Evolutionary conservation across 2,888 invertebrate genomes (phyloP).

Genomic region (Aspidiotus rigidus): DNA sequence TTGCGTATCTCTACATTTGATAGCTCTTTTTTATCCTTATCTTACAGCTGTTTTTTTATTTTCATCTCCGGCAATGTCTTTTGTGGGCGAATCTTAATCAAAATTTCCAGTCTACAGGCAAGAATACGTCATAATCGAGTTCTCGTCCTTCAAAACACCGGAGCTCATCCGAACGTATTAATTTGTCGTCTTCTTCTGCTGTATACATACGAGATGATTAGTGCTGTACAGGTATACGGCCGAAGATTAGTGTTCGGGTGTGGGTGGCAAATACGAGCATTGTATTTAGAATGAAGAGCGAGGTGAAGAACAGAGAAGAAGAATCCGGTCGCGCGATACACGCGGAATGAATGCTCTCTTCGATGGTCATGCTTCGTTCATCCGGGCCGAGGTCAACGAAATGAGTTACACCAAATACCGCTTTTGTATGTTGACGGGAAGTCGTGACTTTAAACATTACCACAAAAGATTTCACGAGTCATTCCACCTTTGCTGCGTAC

Average conservation of each 20-base stretch:
- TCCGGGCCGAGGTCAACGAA: constrained; percentile 31
- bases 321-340: constrained; percentile 1
- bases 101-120: too few relatives aligned
- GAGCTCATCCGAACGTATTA: too few relatives aligned
- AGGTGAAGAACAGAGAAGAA: not conserved
- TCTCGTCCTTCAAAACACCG: too few relatives aligned
- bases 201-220: too few relatives aligned
- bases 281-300: not conserved
- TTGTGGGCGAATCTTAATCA: too few relatives aligned
- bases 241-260: not conserved
- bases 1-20: too few relatives aligned
- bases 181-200: too few relatives aligned
- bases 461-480: constrained; percentile 33
- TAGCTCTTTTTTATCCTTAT: too few relatives aligned
- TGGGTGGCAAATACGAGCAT: constrained; percentile 3
- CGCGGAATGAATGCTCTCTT: not conserved
- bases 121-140: too few relatives aligned
- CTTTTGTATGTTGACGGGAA: constrained; percentile 33
- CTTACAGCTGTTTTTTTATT: too few relatives aligned
- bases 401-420: constrained; percentile 31
- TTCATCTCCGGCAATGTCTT: too few relatives aligned
- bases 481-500: constrained; percentile 3
- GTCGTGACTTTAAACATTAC: constrained; percentile 33
- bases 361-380: constrained; percentile 31
- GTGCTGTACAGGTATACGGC: too few relatives aligned